Conservation (phyloP, 1,140 invertebrate species). For the Andrena cerasifolii region DNA sequence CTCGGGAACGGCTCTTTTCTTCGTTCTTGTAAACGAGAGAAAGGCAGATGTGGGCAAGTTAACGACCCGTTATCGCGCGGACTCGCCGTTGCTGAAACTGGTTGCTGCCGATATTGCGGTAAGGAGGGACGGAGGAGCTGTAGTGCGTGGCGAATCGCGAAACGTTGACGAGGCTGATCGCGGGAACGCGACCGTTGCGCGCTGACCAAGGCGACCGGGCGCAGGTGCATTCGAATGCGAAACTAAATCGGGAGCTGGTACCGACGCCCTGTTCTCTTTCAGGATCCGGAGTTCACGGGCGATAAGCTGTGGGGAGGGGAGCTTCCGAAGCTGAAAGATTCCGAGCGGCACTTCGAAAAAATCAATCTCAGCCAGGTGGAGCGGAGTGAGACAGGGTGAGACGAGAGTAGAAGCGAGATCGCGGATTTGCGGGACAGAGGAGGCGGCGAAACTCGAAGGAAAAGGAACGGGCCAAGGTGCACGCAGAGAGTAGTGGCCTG, state of each 20-base stretch:
- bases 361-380: too few species aligned
- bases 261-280: not conserved
- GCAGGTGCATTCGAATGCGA: slow-evolving; percentile 3
- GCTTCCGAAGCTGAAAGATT: too few species aligned
- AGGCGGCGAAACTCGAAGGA: not conserved
- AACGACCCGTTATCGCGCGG: slow-evolving; percentile 77
- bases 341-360: too few species aligned
- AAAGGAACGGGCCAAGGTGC: slow-evolving; percentile 2
- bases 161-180: slow-evolving; percentile 1
- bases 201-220: not conserved
- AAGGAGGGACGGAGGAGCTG: not conserved
- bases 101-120: slow-evolving; percentile 68
- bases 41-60: slow-evolving; percentile 77
- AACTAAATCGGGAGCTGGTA: not conserved
- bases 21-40: slow-evolving; percentile 63
- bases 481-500: not conserved
- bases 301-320: not conserved
- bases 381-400: too few species aligned
- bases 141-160: slow-evolving; percentile 17
- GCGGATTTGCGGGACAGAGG: too few species aligned
- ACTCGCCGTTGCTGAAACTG: slow-evolving; percentile 65
- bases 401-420: too few species aligned
- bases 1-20: slow-evolving; percentile 43
- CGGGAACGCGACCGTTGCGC: not conserved
- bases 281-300: not conserved